Percentiles rank a stretch among this genome's conserved stretches.
Conservation (phyloP, 2,113 vertebrate genomes). For the Malurus cyaneus region DNA sequence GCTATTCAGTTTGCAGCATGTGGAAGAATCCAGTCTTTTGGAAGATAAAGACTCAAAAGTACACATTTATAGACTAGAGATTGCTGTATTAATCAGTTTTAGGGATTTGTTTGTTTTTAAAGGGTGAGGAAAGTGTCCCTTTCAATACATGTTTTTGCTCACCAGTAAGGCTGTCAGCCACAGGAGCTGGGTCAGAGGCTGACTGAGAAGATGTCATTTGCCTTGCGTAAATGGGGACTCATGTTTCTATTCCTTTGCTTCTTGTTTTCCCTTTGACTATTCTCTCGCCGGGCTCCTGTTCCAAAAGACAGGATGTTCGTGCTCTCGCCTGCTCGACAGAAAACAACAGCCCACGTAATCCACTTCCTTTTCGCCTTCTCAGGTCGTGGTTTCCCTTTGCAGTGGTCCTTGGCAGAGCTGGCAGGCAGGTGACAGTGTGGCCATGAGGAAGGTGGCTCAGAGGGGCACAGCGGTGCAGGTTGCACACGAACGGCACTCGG, state of each 20-base stretch:
- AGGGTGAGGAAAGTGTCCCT: background rate
- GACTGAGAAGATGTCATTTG: background rate
- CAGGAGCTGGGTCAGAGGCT: background rate
- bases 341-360: background rate
- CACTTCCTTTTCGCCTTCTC: background rate
- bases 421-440: background rate
- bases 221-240: background rate
- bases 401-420: background rate
- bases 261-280: background rate
- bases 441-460: background rate
- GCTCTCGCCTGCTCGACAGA: background rate
- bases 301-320: constrained; percentile 28
- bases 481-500: rapidly evolving
- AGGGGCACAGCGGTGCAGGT: background rate
- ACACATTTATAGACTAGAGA: background rate
- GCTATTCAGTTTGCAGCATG: background rate
- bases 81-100: background rate
- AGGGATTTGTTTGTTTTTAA: background rate
- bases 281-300: constrained; percentile 26
- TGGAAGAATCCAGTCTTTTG: background rate
- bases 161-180: background rate
- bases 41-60: background rate
- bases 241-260: background rate
- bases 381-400: background rate
- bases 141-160: background rate